phyloP scores from a whole-genome alignment of 2,113 vertebrate species.

The Zingel zingel region DNA sequence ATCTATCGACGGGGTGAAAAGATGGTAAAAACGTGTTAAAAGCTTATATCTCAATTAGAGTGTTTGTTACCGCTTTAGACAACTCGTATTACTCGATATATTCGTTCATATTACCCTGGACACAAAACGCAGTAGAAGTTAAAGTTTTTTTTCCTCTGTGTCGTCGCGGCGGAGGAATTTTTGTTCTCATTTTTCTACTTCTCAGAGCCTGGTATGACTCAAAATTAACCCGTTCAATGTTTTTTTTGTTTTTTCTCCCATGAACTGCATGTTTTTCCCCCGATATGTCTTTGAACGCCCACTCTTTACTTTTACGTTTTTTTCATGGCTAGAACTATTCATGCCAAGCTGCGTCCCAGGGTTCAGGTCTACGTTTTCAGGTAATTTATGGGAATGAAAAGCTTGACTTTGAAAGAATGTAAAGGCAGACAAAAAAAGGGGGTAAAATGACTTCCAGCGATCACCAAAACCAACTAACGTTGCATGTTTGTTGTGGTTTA shows the following conservation, averaged over 20 bases:
- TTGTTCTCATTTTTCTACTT: slow-evolving; percentile 82
- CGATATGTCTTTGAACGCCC: slow-evolving; percentile 49
- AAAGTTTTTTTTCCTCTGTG: slow-evolving; percentile 51
- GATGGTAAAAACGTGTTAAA: neutral
- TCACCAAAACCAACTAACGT: neutral
- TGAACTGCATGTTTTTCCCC: slow-evolving; percentile 54
- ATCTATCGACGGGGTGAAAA: slow-evolving; percentile 49
- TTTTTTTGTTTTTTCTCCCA: slow-evolving; percentile 47
- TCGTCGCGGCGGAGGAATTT: slow-evolving; percentile 87
- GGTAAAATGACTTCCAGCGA: neutral
- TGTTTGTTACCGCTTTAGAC: rapidly evolving
- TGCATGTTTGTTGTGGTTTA: neutral
- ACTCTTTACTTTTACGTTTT: slow-evolving; percentile 1
- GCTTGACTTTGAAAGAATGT: neutral
- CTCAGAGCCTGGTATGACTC: slow-evolving; percentile 81
- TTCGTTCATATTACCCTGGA: rapidly evolving
- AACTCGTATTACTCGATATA: rapidly evolving
- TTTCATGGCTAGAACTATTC: neutral
- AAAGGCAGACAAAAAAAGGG: neutral
- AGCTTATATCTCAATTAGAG: neutral
- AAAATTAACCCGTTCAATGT: slow-evolving; percentile 83
- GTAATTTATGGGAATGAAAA: neutral
- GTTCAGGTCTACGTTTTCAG: slow-evolving; percentile 14
- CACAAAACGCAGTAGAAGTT: neutral
- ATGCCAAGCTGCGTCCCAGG: neutral